phyloP scores from a whole-genome alignment of 2,888 invertebrate genomes.

The Marasmarcha lunaedactyla region DNA sequence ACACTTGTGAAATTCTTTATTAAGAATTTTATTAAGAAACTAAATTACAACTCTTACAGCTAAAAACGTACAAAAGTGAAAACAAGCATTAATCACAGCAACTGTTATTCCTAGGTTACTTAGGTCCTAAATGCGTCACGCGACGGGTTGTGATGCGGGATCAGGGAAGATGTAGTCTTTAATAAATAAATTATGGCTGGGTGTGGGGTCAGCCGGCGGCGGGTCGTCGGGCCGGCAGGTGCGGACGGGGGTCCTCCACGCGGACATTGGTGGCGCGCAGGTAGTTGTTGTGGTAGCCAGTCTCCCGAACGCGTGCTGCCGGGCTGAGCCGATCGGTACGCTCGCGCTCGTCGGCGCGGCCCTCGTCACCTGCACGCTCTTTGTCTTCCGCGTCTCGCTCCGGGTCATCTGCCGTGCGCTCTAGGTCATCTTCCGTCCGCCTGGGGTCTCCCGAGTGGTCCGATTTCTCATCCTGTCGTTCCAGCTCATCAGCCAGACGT shows the following conservation, averaged over 20 bases:
- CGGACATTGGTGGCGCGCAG: slow-evolving; percentile 42
- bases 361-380: slow-evolving; percentile 13
- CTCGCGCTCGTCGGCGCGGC: slow-evolving; percentile 25
- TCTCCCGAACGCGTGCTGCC: slow-evolving; percentile 39
- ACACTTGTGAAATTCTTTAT: slow-evolving; percentile 40
- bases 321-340: slow-evolving; percentile 35
- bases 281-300: slow-evolving; percentile 42
- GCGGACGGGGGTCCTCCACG: slow-evolving; percentile 35
- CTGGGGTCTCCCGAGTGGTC: slow-evolving; percentile 21
- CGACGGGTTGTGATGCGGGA: neutral
- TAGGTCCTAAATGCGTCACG: too few species aligned
- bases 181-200: neutral
- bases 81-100: slow-evolving; percentile 18
- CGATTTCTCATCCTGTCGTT: slow-evolving; percentile 13
- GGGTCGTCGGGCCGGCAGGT: slow-evolving; percentile 5
- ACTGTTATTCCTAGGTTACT: neutral
- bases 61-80: slow-evolving; percentile 54
- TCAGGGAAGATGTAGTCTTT: neutral
- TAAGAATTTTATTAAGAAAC: slow-evolving; percentile 56
- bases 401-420: slow-evolving; percentile 21
- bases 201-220: neutral
- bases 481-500: slow-evolving; percentile 14
- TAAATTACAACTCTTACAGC: slow-evolving; percentile 37
- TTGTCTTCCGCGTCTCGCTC: slow-evolving; percentile 19
- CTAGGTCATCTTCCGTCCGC: slow-evolving; percentile 16